Conservation (phyloP, 2,888 invertebrate species). For the Oscheius onirici region DNA sequence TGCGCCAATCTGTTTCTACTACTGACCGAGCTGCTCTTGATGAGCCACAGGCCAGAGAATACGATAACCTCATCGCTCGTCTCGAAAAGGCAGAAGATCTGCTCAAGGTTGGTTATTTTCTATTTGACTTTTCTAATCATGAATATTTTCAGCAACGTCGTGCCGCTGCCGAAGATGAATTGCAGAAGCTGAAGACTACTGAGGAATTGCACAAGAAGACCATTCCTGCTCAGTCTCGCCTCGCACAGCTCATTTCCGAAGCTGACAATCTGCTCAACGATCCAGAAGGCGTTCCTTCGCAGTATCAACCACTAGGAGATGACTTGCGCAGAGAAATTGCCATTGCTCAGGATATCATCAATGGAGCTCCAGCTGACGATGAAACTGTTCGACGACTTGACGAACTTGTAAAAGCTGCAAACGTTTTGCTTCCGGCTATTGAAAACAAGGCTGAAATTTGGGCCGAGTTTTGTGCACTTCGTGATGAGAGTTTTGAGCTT, state of each 20-base stretch:
- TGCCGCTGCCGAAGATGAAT: conserved; percentile 44
- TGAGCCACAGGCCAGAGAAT: conserved; percentile 43
- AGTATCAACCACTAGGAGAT: conserved; percentile 43
- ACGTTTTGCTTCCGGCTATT: conserved; percentile 18
- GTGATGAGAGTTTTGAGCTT: conserved; percentile 17
- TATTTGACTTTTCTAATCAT: background rate
- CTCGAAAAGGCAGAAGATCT: conserved; percentile 45
- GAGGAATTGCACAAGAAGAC: conserved; percentile 41
- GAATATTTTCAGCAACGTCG: conserved; percentile 42
- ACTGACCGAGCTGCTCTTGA: conserved; percentile 42
- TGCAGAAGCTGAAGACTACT: conserved; percentile 40
- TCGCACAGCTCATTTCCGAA: conserved; percentile 48
- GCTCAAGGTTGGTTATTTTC: conserved; percentile 37
- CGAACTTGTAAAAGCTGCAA: conserved; percentile 11
- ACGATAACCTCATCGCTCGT: conserved; percentile 47
- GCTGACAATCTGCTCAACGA: conserved; percentile 45
- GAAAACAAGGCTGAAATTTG: conserved; percentile 13
- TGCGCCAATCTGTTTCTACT: conserved; percentile 37
- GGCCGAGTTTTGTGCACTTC: conserved; percentile 25
- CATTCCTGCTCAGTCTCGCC: conserved; percentile 36
- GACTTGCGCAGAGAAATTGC: conserved; percentile 39
- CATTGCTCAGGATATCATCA: conserved; percentile 34
- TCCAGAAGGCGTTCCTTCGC: conserved; percentile 49
- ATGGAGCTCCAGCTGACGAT: conserved; percentile 30
- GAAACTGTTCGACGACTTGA: conserved; percentile 23